These are phyloP conservation scores for Drosophila yooni DNA, from an alignment of 2,888 invertebrate species.

Conservation along the genomic window DNA sequence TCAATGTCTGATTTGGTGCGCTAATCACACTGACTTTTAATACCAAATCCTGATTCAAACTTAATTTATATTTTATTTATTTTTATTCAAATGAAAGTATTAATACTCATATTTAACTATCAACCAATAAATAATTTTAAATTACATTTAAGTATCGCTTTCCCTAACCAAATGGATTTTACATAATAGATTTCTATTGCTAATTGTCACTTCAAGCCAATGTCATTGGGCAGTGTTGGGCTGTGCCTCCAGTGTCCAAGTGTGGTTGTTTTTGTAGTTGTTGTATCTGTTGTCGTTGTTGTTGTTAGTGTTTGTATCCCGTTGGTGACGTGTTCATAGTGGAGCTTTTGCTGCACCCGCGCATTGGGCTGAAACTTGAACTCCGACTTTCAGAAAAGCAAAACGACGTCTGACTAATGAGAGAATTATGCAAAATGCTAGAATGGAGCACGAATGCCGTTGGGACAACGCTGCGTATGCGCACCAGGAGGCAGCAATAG, in stretches of 20 bases:
- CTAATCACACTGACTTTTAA: neutral
- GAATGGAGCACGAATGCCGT: constrained; percentile 58
- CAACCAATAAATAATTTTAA: neutral
- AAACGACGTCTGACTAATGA: constrained; percentile 68
- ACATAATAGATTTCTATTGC: neutral
- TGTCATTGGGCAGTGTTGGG: constrained; percentile 29
- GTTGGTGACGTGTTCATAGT: constrained; percentile 44
- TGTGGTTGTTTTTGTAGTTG: constrained; percentile 8
- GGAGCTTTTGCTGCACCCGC: constrained; percentile 57
- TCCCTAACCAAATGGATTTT: neutral
- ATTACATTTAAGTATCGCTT: neutral
- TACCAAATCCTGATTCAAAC: neutral
- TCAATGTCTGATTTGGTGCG: neutral
- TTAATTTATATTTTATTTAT: neutral
- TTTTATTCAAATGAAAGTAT: neutral
- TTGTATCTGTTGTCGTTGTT: constrained; percentile 6
- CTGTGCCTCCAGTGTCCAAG: constrained; percentile 11
- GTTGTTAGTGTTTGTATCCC: constrained; percentile 15
- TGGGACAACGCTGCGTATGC: constrained; percentile 60
- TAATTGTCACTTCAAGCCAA: constrained; percentile 11
- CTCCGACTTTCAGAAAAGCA: constrained; percentile 74
- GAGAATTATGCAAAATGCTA: constrained; percentile 74
- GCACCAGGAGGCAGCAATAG: constrained; percentile 44
- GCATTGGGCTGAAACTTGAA: constrained; percentile 67
- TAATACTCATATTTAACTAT: neutral